Conservation (phyloP, 2,888 invertebrate species). For the Sphecodes monilicornis region DNA sequence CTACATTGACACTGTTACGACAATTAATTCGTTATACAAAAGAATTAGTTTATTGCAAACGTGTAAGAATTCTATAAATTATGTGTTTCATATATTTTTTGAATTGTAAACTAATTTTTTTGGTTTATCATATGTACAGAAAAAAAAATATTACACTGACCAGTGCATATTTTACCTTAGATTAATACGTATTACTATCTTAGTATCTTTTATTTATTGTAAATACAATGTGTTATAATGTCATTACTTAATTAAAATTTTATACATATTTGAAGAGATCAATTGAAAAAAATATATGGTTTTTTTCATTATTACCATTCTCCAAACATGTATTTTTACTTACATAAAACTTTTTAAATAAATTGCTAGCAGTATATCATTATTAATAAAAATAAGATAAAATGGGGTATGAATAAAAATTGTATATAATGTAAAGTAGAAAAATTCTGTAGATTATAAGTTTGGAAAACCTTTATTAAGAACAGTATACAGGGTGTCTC, state of each 20-base stretch:
- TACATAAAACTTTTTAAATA: neutral
- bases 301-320: slow-evolving; percentile 27
- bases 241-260: slow-evolving; percentile 49
- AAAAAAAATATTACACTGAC: slow-evolving; percentile 11
- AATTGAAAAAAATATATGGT: neutral
- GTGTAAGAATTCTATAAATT: neutral
- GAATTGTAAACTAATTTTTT: slow-evolving; percentile 15
- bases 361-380: neutral
- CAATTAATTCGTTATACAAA: slow-evolving; percentile 18
- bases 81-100: slow-evolving; percentile 15
- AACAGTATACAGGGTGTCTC: too few species aligned
- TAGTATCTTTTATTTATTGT: slow-evolving; percentile 46
- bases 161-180: slow-evolving; percentile 23
- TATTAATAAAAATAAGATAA: slow-evolving; percentile 6
- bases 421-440: neutral
- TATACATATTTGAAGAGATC: slow-evolving; percentile 39
- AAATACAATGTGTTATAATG: slow-evolving; percentile 38
- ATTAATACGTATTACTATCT: slow-evolving; percentile 7
- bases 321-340: neutral
- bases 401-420: neutral
- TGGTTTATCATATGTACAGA: slow-evolving; percentile 35
- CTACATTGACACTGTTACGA: slow-evolving; percentile 11
- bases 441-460: neutral
- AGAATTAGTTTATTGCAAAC: slow-evolving; percentile 22
- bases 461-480: neutral